Conservation (phyloP, 2,888 invertebrate species). For the Ichneumon xanthorius region DNA sequence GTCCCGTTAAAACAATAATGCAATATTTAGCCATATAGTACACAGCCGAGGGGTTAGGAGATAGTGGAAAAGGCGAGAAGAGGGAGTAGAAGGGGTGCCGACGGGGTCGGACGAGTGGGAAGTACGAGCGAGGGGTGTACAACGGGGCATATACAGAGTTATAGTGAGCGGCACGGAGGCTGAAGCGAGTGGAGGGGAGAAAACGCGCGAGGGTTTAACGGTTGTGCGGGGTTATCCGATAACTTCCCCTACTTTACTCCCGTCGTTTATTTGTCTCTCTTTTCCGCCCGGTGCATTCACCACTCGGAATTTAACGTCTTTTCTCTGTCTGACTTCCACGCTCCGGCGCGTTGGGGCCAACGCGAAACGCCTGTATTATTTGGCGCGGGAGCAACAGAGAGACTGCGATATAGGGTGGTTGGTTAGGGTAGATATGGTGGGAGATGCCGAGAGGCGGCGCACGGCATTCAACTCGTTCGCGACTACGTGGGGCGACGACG, state of each 20-base stretch:
- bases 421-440: slow-evolving; percentile 62
- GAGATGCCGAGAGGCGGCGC: slow-evolving; percentile 72
- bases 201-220: slow-evolving; percentile 64
- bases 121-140: slow-evolving; percentile 56
- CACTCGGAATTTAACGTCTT: slow-evolving; percentile 37
- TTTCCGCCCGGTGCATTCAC: slow-evolving; percentile 66
- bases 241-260: slow-evolving; percentile 67
- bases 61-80: slow-evolving; percentile 48
- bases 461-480: slow-evolving; percentile 65
- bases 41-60: slow-evolving; percentile 67
- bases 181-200: slow-evolving; percentile 53
- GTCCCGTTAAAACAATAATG: slow-evolving; percentile 84
- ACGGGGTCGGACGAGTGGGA: slow-evolving; percentile 61
- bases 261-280: slow-evolving; percentile 68
- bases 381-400: slow-evolving; percentile 71
- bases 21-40: slow-evolving; percentile 84
- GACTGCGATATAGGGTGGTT: slow-evolving; percentile 71
- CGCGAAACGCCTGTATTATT: slow-evolving; percentile 41
- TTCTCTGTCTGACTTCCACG: slow-evolving; percentile 49
- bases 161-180: slow-evolving; percentile 68
- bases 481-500: slow-evolving; percentile 51
- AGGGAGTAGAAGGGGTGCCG: slow-evolving; percentile 66
- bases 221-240: slow-evolving; percentile 65
- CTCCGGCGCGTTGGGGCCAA: slow-evolving; percentile 62
- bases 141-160: slow-evolving; percentile 67